A percentile compares a stretch with the other conserved stretches of the same genome.
Evolutionary conservation across 2,888 invertebrate species (phyloP).

Genomic region (Dicycla oo): DNA sequence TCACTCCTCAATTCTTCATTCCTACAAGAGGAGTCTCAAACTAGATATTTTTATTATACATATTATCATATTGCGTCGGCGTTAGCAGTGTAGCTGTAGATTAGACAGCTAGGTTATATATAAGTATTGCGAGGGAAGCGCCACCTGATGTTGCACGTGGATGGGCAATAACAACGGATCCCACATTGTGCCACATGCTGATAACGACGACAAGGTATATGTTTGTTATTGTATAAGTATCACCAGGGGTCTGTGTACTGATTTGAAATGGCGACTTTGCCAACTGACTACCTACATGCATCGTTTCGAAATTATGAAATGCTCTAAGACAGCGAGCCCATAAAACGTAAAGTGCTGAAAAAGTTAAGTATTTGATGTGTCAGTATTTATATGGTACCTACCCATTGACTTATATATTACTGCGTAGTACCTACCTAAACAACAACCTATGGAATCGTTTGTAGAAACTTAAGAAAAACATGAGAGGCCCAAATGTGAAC

Average conservation of each 20-base stretch:
- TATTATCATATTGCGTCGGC: neutral
- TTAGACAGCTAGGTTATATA: slow-evolving; percentile 1
- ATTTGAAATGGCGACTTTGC: neutral
- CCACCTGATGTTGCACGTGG: slow-evolving; percentile 26
- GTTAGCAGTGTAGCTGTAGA: neutral
- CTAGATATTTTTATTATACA: neutral
- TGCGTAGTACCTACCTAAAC: no score
- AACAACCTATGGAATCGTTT: neutral
- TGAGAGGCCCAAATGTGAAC: neutral
- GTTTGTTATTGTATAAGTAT: slow-evolving; percentile 18
- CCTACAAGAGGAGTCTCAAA: neutral
- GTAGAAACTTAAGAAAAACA: neutral
- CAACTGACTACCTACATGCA: neutral
- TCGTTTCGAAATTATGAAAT: neutral
- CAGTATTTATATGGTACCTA: no score
- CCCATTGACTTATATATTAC: no score
- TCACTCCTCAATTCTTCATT: neutral
- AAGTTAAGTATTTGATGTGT: no score
- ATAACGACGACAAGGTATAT: slow-evolving; percentile 24
- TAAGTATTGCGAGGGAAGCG: slow-evolving; percentile 6
- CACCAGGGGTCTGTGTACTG: slow-evolving; percentile 15
- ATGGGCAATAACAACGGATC: slow-evolving; percentile 29
- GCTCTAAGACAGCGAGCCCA: no score
- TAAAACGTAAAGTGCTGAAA: no score
- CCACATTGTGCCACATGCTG: slow-evolving; percentile 20